Evolutionary conservation across 2,797 vertebrate genomes (phyloP), one percentile per base, ranked within the genome.

Genomic region (Artibeus jamaicensis): DNA sequence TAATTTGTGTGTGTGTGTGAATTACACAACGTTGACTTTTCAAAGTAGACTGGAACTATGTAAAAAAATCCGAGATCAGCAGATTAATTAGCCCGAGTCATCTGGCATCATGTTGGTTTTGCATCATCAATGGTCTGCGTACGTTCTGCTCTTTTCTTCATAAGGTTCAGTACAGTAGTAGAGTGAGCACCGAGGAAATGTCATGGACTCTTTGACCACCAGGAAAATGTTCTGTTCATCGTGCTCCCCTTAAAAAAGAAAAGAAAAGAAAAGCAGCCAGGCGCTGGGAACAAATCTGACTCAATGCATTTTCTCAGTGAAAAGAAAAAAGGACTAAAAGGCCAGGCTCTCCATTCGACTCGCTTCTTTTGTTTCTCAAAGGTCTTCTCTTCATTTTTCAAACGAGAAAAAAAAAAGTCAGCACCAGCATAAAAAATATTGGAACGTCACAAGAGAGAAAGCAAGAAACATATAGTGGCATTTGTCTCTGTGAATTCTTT

Each of bases 11-110:
- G 53, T 37, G 22, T 62, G 34, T 37, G 15, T 70, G 57, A 21
- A 62, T 70, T 65, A 79, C 26, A 70, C 44, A 91, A 65, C 42
- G 71, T 68, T 87, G 87, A 50, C 48, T 93, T 96, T 94, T 89
- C 79, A 67, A 83, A 96, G 19, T 55, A 29, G 37, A 73, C 19
- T 21, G n/a, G 42, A 92, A 68, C 39, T 53, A 59, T 15, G 42
- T 22, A 74, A 74, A 89, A 89, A 22, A 19, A 46, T 57, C 57
- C 53, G 48, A 89, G 68, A 93, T 73, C n/a, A 44, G 7, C 62
- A 50, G 55, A 32, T 65, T 42, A 26, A 76, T 78, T 29, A 83
- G 22, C 44, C 71, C 22, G 57, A 93, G 88, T 70, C 46, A 79
- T 42, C 15, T 0, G 53, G 34, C 34, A 53, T 34, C 48, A 26